A percentile compares a stretch with the other conserved stretches of the same genome.
Evolutionary conservation across 2,797 vertebrate genomes (phyloP).

Genomic region (Coilia nasus): DNA sequence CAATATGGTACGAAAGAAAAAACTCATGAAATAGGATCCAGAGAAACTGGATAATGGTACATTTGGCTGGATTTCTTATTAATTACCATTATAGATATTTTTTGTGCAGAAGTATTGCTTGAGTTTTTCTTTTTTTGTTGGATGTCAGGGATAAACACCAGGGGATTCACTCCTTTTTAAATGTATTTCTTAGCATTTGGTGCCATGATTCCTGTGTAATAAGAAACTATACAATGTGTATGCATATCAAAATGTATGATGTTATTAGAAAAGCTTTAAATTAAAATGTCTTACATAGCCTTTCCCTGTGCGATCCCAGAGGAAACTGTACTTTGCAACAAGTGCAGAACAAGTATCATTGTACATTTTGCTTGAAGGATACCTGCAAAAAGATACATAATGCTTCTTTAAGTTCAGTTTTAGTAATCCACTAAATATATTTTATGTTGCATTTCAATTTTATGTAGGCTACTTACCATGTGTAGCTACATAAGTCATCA

Average conservation of each 20-base stretch:
- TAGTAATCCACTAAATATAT: not conserved
- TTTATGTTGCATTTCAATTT: not conserved
- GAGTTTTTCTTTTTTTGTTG: not conserved
- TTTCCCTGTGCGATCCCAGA: not conserved
- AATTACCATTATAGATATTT: not conserved
- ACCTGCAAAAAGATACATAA: not conserved
- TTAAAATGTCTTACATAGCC: not conserved
- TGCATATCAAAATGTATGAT: not conserved
- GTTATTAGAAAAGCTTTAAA: not conserved
- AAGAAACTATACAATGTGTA: not conserved
- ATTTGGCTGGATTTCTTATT: not conserved
- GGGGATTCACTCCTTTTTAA: conserved; percentile 4
- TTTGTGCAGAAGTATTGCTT: not conserved
- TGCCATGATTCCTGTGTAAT: conserved; percentile 34
- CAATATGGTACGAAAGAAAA: not conserved
- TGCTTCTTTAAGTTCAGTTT: not conserved
- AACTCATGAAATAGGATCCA: too few relatives aligned
- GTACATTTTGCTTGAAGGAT: not conserved
- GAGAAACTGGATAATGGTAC: not conserved
- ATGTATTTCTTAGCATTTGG: conserved; percentile 29
- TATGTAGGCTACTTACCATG: not conserved
- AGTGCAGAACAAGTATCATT: not conserved
- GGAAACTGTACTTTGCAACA: not conserved
- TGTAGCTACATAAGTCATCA: conserved; percentile 7
- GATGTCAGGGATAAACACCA: not conserved